Evolutionary conservation across 92 coral and sea anemone species (phyloP), one percentile per base, ranked within the genome.

Genomic region (Heteractis magnifica): DNA sequence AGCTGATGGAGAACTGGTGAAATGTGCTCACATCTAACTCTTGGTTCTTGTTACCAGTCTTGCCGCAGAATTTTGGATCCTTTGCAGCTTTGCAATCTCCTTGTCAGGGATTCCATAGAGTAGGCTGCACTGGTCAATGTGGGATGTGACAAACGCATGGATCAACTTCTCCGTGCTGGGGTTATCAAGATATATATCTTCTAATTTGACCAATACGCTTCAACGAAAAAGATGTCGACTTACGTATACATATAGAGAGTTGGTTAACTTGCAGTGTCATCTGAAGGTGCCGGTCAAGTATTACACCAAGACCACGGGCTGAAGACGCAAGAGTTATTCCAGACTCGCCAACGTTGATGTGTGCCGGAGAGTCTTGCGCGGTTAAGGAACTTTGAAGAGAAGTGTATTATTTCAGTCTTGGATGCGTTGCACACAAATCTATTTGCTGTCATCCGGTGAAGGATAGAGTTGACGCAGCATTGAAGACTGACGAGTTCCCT

Each of bases 381-480:
- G 5, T 75, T 75, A 6, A 6, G 14, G 16, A 75, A 75, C 11
- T 20, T 8, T 41, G n/a, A n/a, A n/a, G n/a, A n/a, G n/a, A n/a
- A n/a, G n/a, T n/a, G n/a, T n/a, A n/a, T n/a, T n/a, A n/a, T 55
- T 18, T 14, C 44, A 71, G 26, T 49, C 75, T 76, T 76, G 34
- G 76, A 76, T 76, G 52, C 59, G 49, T 84, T 84, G 26, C n/a
- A 84, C 18, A 76, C 59, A 26, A 49, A 55, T 49, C 76, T 51
- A 52, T 84, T 84, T 4, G 41, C 81, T 48, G 75, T 11, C 87
- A 76, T 76, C 82, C 82, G 76, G 10, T 23, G 10, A 23, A 84
- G 76, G 41, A 77, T 76, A 53, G 23, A 52, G 0, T 19, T 34
- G 15, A 58, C 60, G 60, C 81, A 84, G 4, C 50, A 6, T 49